A percentile compares a stretch with the other conserved stretches of the same genome.
phyloP scores from a whole-genome alignment of 2,888 invertebrate species.

The Amphimallon solstitiale region DNA sequence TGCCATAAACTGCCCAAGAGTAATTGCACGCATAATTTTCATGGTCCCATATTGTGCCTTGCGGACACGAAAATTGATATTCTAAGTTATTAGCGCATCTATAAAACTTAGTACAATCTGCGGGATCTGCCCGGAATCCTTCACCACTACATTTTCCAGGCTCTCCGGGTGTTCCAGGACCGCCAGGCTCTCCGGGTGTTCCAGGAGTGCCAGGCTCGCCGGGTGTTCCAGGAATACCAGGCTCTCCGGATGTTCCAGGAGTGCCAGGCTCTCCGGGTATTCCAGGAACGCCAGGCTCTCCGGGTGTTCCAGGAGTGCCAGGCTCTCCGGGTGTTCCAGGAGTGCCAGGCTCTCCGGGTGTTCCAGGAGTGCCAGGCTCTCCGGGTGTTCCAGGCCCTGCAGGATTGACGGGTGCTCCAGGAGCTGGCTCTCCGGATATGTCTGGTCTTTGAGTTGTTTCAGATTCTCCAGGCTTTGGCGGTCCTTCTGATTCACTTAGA shows the following conservation, averaged over 20 bases:
- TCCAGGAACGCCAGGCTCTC: constrained; percentile 60
- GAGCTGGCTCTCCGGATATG: constrained; percentile 69
- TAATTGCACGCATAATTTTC: constrained; percentile 77
- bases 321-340: constrained; percentile 39
- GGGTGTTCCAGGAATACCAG: constrained; percentile 47
- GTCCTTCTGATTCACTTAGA: constrained; percentile 14
- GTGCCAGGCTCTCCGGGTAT: constrained; percentile 56
- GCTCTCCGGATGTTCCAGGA: constrained; percentile 37
- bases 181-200: constrained; percentile 29
- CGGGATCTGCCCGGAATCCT: constrained; percentile 77
- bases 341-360: constrained; percentile 36
- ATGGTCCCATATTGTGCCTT: constrained; percentile 83
- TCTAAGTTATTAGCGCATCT: constrained; percentile 75
- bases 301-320: constrained; percentile 37
- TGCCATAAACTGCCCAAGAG: constrained; percentile 67
- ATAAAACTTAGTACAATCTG: constrained; percentile 79
- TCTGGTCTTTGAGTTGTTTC: constrained; percentile 38
- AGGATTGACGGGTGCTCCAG: constrained; percentile 64
- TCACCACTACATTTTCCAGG: constrained; percentile 20
- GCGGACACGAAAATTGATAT: constrained; percentile 78
- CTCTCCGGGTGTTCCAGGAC: constrained; percentile 31
- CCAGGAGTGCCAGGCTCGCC: constrained; percentile 56
- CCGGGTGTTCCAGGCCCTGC: constrained; percentile 57
- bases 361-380: constrained; percentile 39
- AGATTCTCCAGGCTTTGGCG: constrained; percentile 31